A percentile compares a stretch with the other conserved stretches of the same genome.
These are phyloP conservation scores for Meliscaeva auricollis DNA, from an alignment of 2,888 invertebrate species.

Conservation along the genomic window DNA sequence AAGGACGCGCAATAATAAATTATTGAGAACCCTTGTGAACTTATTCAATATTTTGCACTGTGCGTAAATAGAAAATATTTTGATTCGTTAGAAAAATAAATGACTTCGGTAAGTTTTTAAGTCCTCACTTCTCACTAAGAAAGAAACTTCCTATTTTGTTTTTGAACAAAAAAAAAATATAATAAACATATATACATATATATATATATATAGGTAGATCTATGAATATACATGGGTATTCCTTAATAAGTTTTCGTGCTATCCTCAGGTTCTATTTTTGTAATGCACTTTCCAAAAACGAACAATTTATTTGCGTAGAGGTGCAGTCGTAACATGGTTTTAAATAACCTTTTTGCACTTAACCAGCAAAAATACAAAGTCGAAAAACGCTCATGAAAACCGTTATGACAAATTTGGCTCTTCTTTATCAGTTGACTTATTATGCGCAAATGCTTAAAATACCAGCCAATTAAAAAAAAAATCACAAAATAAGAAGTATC, in stretches of 20 bases:
- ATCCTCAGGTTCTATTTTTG: conserved; percentile 49
- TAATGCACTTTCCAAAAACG: conserved; percentile 27
- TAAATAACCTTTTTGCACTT: neutral
- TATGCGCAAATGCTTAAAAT: neutral
- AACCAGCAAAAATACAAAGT: conserved; percentile 6
- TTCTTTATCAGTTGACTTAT: neutral
- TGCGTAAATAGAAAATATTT: conserved; percentile 44
- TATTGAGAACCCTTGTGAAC: conserved; percentile 47
- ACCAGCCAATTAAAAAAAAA: neutral
- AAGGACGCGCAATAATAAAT: conserved; percentile 64
- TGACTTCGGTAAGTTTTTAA: conserved; percentile 64
- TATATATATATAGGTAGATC: neutral
- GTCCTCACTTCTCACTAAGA: neutral
- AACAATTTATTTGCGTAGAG: neutral
- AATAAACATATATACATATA: neutral
- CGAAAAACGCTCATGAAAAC: neutral
- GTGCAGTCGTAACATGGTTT: neutral
- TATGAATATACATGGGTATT: neutral
- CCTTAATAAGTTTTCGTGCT: neutral
- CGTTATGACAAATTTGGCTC: too few relatives aligned
- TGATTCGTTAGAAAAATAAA: conserved; percentile 31
- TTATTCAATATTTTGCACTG: conserved; percentile 50
- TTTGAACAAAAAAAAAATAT: neutral
- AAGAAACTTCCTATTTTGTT: neutral
- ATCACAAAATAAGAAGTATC: too few relatives aligned